Evolutionary conservation across 2,113 vertebrate species (phyloP), one percentile per base, ranked within the genome.

Genomic region (Gymnorhina tibicen): DNA sequence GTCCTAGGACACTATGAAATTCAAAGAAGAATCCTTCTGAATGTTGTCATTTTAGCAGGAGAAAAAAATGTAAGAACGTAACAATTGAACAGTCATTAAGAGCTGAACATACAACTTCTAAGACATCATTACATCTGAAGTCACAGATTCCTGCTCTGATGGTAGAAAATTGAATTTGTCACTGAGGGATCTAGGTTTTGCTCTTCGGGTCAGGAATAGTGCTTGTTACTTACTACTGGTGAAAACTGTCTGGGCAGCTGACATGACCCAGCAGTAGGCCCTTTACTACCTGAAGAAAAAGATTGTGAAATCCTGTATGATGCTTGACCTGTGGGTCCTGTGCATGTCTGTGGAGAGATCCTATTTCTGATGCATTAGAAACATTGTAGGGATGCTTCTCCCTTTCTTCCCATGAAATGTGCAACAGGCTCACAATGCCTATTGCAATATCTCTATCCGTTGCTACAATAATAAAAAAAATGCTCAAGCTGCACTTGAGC

Each of bases 81-180:
- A 18, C 44, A 82, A 20, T 24, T 55, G n/a, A 87, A 24, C 6
- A 53, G 15, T 19, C 11, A 32, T 60, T 83, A 47, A 82, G 30
- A 70, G 27, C 63, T 0, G 0, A 89, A 28, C 8, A 3, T 14
- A 44, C 10, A 30, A 10, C 30, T 67, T 79, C 27, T 30, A 50
- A 70, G 32, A 33, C 4, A 42, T 32, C 19, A 6, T 59, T 67
- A 23, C 13, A 53, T 39, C 56, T 85, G 44, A 85, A 82, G 58
- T 89, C 66, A 60, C 20, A 75, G 28, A 55, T 28, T 23, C 12
- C 24, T 82, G 56, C 33, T 87, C 52, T 85, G 26, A 24, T 67
- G 26, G 18, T 69, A 28, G 47, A 60, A 50, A 68, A 66, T 5
- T 16, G 56, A 76, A 12, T 78, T 44, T 85, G 16, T 83, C 52